Evolutionary conservation across 2,797 vertebrate genomes (phyloP), one percentile per base, ranked within the genome.

Genomic region (Galagoides demidoff): DNA sequence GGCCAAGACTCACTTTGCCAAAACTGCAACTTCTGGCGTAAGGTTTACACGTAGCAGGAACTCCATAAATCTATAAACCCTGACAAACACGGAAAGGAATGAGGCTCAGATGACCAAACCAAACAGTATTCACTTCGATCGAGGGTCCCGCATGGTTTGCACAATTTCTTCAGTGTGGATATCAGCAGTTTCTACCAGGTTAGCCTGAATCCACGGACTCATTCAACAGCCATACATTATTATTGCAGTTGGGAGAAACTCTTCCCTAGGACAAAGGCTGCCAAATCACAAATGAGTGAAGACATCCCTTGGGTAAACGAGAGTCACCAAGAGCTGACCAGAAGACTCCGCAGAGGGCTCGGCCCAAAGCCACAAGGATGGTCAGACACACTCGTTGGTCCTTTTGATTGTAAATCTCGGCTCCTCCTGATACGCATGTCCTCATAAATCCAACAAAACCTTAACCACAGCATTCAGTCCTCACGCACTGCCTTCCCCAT

Each of bases 401-500:
- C 73, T 74, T 49, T 43, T 2, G 29, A 63, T 45, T 95, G 90
- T 14, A 71, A 78, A 81, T 17, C 94, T 13, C 1, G 2, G 92
- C 74, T 39, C 12, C 0, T 1, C 16, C 0, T 49, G 23, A 49
- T 61, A 77, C 22, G 74, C 8, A 0, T 7, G 34, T n/a, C 0
- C 1, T 95, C 64, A 57, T 90, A 96, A 92, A 96, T 76, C 0
- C 0, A 96, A 81, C 71, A 4, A 63, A 94, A 61, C 55, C 84
- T 43, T 68, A 79, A 89, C 61, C 3, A 1, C 89, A 95, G 97
- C 86, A 59, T 45, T 95, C 92, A 12, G 70, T 95, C 97, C 97
- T 86, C 85, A 29, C 71, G 73, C 81, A 90, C 92, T 97, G 90
- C 96, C 87, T 98, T 78, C 95, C 83, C 98, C 93, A 96, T 92